Percentiles rank a stretch among this genome's conserved stretches.
Conservation (phyloP, 2,113 vertebrate genomes). For the Tyto alba region DNA sequence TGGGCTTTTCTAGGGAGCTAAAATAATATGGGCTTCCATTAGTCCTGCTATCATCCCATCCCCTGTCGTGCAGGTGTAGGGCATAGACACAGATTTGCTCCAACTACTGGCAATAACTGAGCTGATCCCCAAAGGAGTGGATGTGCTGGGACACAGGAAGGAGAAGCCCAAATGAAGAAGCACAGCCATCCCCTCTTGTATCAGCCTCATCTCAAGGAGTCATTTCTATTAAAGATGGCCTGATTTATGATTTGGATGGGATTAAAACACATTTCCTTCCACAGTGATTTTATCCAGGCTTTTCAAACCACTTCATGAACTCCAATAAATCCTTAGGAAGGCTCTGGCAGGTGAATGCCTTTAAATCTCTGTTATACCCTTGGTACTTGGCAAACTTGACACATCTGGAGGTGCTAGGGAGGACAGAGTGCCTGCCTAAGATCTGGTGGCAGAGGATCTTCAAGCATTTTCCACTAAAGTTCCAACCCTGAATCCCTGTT, state of each 20-base stretch:
- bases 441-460: not conserved
- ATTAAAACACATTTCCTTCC: not conserved
- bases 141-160: not conserved
- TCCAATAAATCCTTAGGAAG: not conserved
- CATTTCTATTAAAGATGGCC: not conserved
- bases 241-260: not conserved
- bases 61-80: too few relatives aligned
- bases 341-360: not conserved
- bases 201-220: not conserved
- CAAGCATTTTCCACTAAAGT: not conserved
- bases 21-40: not conserved
- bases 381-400: not conserved
- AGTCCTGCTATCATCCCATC: not conserved
- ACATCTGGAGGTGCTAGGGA: not conserved
- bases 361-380: not conserved
- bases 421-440: not conserved
- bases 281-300: not conserved
- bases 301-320: not conserved
- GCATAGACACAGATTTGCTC: not conserved
- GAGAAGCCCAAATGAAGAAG: fast-evolving
- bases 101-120: fast-evolving
- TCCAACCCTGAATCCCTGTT: not conserved
- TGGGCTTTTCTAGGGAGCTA: not conserved
- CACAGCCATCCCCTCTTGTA: not conserved
- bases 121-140: not conserved